These are phyloP conservation scores for Meloe dianella DNA, from an alignment of 2,888 invertebrate genomes.

Conservation along the genomic window DNA sequence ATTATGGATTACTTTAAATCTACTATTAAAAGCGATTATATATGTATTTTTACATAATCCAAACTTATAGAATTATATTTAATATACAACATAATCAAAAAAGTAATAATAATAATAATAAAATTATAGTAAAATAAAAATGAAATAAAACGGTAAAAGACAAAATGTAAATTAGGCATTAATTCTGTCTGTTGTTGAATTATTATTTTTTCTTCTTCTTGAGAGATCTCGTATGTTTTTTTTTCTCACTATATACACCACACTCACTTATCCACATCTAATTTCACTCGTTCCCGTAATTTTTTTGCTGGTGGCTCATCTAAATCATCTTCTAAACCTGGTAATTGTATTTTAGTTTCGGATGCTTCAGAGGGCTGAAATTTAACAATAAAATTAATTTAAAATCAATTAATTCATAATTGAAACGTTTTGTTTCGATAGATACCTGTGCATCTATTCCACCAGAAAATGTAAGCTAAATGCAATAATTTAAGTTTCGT, in stretches of 20 bases:
- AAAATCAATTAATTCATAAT: background rate
- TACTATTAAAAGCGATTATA: background rate
- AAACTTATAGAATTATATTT: slow-evolving; percentile 2
- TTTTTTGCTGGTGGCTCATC: slow-evolving; percentile 59
- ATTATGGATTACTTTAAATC: background rate
- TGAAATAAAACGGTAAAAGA: slow-evolving; percentile 27
- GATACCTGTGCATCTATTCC: slow-evolving; percentile 71
- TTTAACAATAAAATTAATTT: slow-evolving; percentile 12
- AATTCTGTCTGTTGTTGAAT: background rate
- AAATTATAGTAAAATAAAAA: slow-evolving; percentile 33
- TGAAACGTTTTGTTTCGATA: background rate
- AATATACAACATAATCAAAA: slow-evolving; percentile 20
- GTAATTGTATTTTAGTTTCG: slow-evolving; percentile 78
- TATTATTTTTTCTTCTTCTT: slow-evolving; percentile 1
- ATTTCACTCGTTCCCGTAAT: slow-evolving; percentile 53
- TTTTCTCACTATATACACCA: slow-evolving; percentile 30
- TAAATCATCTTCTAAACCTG: slow-evolving; percentile 67
- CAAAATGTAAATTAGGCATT: slow-evolving; percentile 36
- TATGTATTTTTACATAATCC: slow-evolving; percentile 2
- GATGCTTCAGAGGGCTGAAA: slow-evolving; percentile 79
- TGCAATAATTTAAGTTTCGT: slow-evolving; percentile 27
- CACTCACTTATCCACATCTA: slow-evolving; percentile 53
- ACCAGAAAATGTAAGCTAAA: slow-evolving; percentile 48
- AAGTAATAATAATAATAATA: slow-evolving; percentile 32
- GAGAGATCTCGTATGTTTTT: slow-evolving; percentile 38